These are phyloP conservation scores for Hypsibius dujardini DNA, from an alignment of 1,140 invertebrate species.

Conservation along the genomic window DNA sequence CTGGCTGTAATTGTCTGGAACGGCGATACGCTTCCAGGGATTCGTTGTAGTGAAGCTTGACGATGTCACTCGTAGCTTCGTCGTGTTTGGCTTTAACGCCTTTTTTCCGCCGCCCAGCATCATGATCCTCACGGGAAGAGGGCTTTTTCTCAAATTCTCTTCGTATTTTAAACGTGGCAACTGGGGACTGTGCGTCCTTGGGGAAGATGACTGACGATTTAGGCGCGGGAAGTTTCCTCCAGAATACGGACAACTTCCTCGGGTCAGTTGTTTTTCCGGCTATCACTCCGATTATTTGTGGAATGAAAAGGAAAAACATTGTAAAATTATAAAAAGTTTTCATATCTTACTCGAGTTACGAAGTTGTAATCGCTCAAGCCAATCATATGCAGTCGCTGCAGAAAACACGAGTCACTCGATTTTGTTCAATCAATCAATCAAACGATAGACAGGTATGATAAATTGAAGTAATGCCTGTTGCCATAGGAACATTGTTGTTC, in stretches of 20 bases:
- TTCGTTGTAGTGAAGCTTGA: slow-evolving; percentile 5
- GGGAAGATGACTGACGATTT: no score
- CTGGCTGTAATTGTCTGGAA: not conserved
- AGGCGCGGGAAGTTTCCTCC: no score
- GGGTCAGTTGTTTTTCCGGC: not conserved
- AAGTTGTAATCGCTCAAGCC: not conserved
- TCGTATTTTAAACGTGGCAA: no score
- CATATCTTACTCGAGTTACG: no score
- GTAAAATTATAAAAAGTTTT: not conserved
- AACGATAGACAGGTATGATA: not conserved
- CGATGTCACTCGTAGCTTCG: not conserved
- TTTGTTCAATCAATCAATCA: not conserved
- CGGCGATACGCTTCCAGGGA: not conserved
- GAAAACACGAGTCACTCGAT: not conserved
- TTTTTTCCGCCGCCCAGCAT: no score
- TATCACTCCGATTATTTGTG: not conserved
- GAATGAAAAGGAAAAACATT: not conserved
- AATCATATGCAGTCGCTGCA: not conserved
- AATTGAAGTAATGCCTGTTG: not conserved
- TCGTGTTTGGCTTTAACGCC: no score
- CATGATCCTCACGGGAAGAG: no score
- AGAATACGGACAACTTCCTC: no score
- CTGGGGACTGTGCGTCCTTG: no score
- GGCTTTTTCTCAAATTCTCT: not conserved
- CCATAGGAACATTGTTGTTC: not conserved